Evolutionary conservation across 2,888 invertebrate species (phyloP).

Genomic region (Holacanthella duospinosa): DNA sequence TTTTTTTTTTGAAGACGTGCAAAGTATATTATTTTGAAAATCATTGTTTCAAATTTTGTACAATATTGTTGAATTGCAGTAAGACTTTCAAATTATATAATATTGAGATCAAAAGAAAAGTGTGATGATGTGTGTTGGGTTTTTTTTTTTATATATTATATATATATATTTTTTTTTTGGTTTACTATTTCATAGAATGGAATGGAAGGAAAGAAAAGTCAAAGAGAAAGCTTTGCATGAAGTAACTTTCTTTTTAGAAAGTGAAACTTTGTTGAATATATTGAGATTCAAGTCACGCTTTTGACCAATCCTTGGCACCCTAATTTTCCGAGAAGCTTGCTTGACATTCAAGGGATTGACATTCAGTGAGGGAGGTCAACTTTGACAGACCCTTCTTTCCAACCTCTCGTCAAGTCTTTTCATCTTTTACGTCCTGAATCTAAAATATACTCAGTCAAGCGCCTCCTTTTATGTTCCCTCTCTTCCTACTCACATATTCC

Average conservation of each 20-base stretch:
- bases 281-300: constrained; percentile 26
- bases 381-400: constrained; percentile 28
- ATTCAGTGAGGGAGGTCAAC: constrained; percentile 38
- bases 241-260: neutral
- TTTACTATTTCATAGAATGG: too few species aligned
- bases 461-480: constrained; percentile 8
- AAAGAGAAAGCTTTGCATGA: neutral
- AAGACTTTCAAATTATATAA: too few species aligned
- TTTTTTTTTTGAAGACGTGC: too few species aligned
- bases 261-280: neutral
- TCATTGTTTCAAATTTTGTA: too few species aligned
- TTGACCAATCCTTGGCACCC: constrained; percentile 30
- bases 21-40: too few species aligned
- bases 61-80: too few species aligned
- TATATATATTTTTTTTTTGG: too few species aligned
- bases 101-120: too few species aligned
- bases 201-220: too few species aligned
- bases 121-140: too few species aligned
- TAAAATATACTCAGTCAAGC: neutral
- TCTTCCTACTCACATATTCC: constrained; percentile 13
- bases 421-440: constrained; percentile 5
- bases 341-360: constrained; percentile 38
- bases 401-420: constrained; percentile 1
- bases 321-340: constrained; percentile 33
- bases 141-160: too few species aligned